phyloP scores from a whole-genome alignment of 2,888 invertebrate species.

The Diachrysia chrysitis region DNA sequence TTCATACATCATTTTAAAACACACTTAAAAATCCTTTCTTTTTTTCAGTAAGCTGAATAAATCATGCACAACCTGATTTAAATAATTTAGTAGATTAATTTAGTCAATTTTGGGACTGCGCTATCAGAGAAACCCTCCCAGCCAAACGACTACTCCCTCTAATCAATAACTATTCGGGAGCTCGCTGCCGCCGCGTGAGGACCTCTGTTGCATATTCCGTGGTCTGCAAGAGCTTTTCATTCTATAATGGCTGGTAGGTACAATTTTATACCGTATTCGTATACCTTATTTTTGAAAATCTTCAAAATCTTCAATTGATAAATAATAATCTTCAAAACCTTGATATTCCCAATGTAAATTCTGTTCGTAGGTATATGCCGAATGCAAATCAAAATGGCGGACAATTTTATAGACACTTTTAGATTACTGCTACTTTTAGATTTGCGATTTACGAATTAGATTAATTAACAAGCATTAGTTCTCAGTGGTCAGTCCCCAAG shows the following conservation, averaged over 20 bases:
- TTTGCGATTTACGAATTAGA: background rate
- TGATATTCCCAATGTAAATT: too few relatives aligned
- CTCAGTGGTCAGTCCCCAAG: background rate
- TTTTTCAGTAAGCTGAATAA: background rate
- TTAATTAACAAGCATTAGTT: background rate
- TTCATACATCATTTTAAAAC: background rate
- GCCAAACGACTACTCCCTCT: background rate
- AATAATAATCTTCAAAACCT: too few relatives aligned
- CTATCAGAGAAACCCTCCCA: background rate
- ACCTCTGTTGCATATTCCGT: background rate
- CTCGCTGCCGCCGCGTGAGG: background rate
- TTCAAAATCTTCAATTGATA: too few relatives aligned
- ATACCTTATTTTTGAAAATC: too few relatives aligned
- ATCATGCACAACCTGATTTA: background rate
- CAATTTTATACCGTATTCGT: background rate
- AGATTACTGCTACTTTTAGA: too few relatives aligned
- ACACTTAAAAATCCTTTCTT: background rate
- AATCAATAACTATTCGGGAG: background rate
- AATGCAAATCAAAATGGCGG: background rate
- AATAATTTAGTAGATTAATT: background rate
- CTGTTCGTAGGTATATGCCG: too few relatives aligned
- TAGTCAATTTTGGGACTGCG: background rate
- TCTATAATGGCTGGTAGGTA: background rate
- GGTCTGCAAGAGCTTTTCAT: background rate
- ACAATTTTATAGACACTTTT: background rate